These are phyloP conservation scores for Varecia variegata DNA, from an alignment of 2,797 vertebrate species.

Conservation along the genomic window DNA sequence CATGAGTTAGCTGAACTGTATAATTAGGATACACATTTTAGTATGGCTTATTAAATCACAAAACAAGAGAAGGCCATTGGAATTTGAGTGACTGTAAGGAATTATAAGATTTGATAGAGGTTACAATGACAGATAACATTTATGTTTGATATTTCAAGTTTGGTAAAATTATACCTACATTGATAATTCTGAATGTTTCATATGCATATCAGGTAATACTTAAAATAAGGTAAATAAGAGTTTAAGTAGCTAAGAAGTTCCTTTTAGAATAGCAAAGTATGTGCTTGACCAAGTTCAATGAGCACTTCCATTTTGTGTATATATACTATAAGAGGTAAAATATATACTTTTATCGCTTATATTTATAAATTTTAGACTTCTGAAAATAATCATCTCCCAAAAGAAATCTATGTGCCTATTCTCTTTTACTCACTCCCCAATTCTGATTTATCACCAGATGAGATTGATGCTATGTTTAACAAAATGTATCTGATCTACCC, in stretches of 20 bases:
- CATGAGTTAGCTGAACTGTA: slow-evolving; percentile 58
- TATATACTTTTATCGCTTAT: background rate
- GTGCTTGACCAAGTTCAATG: background rate
- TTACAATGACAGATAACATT: slow-evolving; percentile 26
- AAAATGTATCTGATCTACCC: background rate
- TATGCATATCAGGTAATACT: background rate
- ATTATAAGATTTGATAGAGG: background rate
- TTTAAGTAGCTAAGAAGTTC: background rate
- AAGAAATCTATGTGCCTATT: background rate
- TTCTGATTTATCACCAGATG: background rate
- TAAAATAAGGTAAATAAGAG: background rate
- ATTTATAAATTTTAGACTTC: background rate
- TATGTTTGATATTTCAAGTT: slow-evolving; percentile 16
- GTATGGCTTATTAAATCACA: slow-evolving; percentile 57
- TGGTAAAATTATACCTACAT: background rate
- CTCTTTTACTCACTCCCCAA: background rate
- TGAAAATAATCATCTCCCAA: background rate
- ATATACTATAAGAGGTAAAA: background rate
- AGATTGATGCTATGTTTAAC: background rate
- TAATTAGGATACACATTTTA: slow-evolving; percentile 62
- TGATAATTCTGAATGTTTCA: background rate
- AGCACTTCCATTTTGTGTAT: background rate
- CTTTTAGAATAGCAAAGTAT: background rate
- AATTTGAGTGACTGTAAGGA: slow-evolving; percentile 37
- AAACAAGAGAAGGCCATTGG: slow-evolving; percentile 2